A percentile compares a stretch with the other conserved stretches of the same genome.
phyloP scores from a whole-genome alignment of 2,113 vertebrate genomes.

The Xenopus tropicalis region DNA sequence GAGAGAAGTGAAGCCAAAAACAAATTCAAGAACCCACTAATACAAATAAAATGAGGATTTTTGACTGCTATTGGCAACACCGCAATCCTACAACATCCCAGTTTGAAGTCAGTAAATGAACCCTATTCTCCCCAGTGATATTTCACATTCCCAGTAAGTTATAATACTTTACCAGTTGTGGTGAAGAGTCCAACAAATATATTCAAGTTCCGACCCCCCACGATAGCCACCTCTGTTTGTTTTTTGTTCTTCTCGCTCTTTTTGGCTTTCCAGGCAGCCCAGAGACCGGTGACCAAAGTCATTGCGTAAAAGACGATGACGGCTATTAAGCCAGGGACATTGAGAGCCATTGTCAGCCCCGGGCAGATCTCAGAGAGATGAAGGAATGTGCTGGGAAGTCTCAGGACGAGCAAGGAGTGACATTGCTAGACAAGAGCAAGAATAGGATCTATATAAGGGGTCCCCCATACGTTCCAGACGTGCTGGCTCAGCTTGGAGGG shows the following conservation, averaged over 20 bases:
- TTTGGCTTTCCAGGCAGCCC: constrained; percentile 62
- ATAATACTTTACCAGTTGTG: constrained; percentile 12
- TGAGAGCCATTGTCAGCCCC: constrained; percentile 17
- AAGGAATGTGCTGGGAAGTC: not conserved
- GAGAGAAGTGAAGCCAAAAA: too few relatives aligned
- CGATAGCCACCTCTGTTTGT: constrained; percentile 55
- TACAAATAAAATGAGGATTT: too few relatives aligned
- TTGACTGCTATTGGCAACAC: too few relatives aligned
- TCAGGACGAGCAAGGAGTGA: not conserved
- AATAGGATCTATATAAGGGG: constrained; percentile 24
- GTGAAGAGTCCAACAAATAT: constrained; percentile 62
- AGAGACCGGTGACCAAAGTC: constrained; percentile 57
- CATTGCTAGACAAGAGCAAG: not conserved
- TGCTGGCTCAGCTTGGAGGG: constrained; percentile 20
- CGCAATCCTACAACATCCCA: too few relatives aligned
- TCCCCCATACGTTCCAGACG: constrained; percentile 7
- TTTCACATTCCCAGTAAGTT: too few relatives aligned
- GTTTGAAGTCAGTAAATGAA: too few relatives aligned
- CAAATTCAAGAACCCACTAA: too few relatives aligned
- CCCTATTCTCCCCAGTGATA: too few relatives aligned
- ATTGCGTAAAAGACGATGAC: constrained; percentile 54
- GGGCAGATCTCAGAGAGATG: not conserved
- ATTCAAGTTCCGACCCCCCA: constrained; percentile 61
- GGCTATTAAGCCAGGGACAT: constrained; percentile 27
- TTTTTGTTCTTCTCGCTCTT: constrained; percentile 52